phyloP scores from a whole-genome alignment of 2,113 vertebrate genomes.

The Sarotherodon lohbergeri region DNA sequence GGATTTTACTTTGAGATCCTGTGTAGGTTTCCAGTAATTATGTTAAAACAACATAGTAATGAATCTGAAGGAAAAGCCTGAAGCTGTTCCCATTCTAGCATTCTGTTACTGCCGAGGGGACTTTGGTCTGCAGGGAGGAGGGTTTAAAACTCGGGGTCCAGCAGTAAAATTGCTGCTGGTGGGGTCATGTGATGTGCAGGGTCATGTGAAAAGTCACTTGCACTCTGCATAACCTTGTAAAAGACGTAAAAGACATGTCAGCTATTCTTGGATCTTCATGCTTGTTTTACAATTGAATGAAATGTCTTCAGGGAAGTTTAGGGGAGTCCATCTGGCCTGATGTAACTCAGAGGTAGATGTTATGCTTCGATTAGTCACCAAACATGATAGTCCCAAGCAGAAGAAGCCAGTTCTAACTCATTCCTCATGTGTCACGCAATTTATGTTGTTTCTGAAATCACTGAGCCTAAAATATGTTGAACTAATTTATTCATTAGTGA shows the following conservation, averaged over 20 bases:
- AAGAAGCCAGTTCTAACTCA: constrained; percentile 11
- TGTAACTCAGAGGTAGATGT: constrained; percentile 27
- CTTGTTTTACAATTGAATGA: constrained; percentile 37
- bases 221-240: constrained; percentile 33
- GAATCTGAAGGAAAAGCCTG: constrained; percentile 54
- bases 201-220: constrained; percentile 53
- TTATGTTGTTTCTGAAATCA: neutral
- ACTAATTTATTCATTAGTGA: neutral
- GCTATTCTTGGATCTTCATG: constrained; percentile 35
- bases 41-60: constrained; percentile 41
- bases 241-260: constrained; percentile 45
- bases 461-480: neutral
- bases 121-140: constrained; percentile 1
- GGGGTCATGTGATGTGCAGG: constrained; percentile 28
- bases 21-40: constrained; percentile 30
- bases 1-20: constrained; percentile 13
- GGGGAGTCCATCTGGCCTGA: constrained; percentile 6
- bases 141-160: neutral
- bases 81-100: constrained; percentile 48
- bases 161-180: neutral
- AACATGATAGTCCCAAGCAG: constrained; percentile 25
- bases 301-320: constrained; percentile 29
- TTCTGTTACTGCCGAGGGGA: constrained; percentile 45
- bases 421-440: neutral
- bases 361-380: constrained; percentile 25